Percentiles rank a stretch among this genome's conserved stretches.
Evolutionary conservation across 2,113 vertebrate species (phyloP).

Genomic region (Malaclemys terrapin): DNA sequence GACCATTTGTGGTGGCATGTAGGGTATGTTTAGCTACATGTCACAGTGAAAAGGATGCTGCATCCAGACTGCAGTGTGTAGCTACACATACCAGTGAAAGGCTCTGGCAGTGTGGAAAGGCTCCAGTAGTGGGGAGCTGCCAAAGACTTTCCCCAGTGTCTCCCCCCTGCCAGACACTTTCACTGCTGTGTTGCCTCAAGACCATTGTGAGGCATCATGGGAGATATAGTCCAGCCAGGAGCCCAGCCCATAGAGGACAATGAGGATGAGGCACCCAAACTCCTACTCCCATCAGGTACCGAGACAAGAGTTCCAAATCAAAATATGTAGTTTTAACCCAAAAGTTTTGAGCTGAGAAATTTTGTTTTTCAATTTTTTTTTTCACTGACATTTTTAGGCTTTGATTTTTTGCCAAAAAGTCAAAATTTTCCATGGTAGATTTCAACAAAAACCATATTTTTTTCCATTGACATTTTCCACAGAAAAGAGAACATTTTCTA

Average conservation of each 20-base stretch:
- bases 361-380: background rate
- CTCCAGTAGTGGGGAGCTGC: too few relatives aligned
- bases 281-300: rapidly evolving
- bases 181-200: background rate
- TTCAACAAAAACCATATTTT: background rate
- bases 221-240: background rate
- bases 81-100: too few relatives aligned
- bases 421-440: background rate
- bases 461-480: background rate
- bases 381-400: background rate
- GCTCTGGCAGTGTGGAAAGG: too few relatives aligned
- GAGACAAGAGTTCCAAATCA: background rate
- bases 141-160: too few relatives aligned
- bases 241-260: background rate
- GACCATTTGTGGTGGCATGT: too few relatives aligned
- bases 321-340: background rate
- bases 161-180: too few relatives aligned
- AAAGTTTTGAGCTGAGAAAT: background rate
- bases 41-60: too few relatives aligned
- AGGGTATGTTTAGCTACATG: too few relatives aligned
- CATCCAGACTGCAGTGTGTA: too few relatives aligned
- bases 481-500: background rate
- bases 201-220: background rate
- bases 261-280: background rate
- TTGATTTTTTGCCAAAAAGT: background rate